Conservation (phyloP, 2,797 vertebrate species). For the Myioborus melanocephalus region DNA sequence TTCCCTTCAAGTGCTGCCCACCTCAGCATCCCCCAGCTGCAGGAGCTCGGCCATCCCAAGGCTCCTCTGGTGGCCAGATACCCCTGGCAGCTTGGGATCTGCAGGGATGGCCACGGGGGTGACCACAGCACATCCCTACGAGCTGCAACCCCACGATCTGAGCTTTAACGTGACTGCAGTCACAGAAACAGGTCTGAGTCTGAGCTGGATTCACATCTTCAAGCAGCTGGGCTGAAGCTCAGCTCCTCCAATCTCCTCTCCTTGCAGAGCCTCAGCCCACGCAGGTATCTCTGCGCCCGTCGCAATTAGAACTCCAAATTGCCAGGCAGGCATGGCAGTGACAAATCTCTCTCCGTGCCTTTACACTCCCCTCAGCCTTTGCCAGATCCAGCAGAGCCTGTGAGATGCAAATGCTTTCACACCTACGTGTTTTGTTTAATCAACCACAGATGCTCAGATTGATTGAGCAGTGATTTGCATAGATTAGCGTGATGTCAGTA, state of each 20-base stretch:
- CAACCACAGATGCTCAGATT: slow-evolving; percentile 62
- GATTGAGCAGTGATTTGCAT: slow-evolving; percentile 58
- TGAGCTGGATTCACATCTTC: not conserved
- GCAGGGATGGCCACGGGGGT: not conserved
- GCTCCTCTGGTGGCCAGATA: not conserved
- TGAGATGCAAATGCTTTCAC: slow-evolving; percentile 51
- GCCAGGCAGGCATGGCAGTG: not conserved
- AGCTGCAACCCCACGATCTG: not conserved
- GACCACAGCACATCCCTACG: not conserved
- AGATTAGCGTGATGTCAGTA: slow-evolving; percentile 52
- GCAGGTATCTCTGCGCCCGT: not conserved
- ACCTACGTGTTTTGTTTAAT: slow-evolving; percentile 62
- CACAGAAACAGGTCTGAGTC: not conserved
- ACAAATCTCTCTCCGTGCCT: not conserved
- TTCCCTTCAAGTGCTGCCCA: fast-evolving
- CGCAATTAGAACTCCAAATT: not conserved
- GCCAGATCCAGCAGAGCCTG: slow-evolving; percentile 34
- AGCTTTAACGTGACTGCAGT: not conserved
- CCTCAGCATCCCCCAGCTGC: not conserved
- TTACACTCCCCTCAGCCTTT: slow-evolving; percentile 21
- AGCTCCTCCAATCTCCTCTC: not conserved
- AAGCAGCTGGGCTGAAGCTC: not conserved
- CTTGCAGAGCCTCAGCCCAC: not conserved
- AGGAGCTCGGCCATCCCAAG: fast-evolving
- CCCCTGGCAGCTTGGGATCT: not conserved